Evolutionary conservation across 1,140 invertebrate genomes (phyloP).

Genomic region (Mercenaria mercenaria): DNA sequence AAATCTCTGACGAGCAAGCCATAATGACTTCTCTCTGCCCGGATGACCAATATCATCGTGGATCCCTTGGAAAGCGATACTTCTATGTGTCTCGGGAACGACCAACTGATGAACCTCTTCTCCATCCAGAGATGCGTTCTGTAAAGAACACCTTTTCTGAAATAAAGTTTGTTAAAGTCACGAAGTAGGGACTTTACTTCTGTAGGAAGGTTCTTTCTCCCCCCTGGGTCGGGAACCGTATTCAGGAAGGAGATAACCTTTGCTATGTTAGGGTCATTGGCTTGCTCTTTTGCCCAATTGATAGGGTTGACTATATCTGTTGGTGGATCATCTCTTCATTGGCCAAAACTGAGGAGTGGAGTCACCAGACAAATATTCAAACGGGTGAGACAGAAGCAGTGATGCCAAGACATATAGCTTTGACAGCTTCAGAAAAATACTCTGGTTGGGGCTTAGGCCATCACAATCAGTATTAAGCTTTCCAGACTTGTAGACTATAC

Average conservation of each 20-base stretch:
- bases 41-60: conserved; percentile 27
- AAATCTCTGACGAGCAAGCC: not conserved
- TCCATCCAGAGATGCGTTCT: not conserved
- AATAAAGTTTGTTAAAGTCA: not conserved
- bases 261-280: not conserved
- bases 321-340: not conserved
- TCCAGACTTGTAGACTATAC: conserved; percentile 49
- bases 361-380: not conserved
- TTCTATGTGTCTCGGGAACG: not conserved
- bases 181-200: not conserved
- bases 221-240: not conserved
- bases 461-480: conserved; percentile 45
- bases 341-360: not conserved
- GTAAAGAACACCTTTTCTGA: not conserved
- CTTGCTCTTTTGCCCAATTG: not conserved
- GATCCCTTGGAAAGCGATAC: not conserved
- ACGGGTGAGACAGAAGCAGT: not conserved
- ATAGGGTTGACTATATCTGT: not conserved
- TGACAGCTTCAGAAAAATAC: not conserved
- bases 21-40: not conserved
- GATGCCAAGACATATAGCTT: not conserved
- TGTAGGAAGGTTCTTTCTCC: not conserved
- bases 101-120: not conserved
- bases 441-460: not conserved
- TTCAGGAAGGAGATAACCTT: not conserved